Evolutionary conservation across 2,888 invertebrate genomes (phyloP), one percentile per base, ranked within the genome.

Genomic region (Trachelus troglodyta): DNA sequence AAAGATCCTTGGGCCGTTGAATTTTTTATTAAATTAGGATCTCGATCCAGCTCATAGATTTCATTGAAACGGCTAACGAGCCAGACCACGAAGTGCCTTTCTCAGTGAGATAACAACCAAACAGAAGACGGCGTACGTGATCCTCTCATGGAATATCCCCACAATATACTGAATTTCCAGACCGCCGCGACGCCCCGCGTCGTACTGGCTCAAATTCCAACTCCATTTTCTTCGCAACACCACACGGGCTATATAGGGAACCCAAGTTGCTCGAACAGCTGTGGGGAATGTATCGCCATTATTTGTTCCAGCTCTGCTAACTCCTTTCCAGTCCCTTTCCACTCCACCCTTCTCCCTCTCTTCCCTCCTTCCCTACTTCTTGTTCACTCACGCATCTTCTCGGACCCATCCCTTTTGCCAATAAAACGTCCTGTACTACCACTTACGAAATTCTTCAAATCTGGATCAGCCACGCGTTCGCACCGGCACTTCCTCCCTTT

Each of bases 251-350:
- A 35, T 37, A 74, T 75, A n/a, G 69, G 75, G n/a, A 78, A 77
- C 31, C 79, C 77, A 87, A 88, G 87, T 88, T 88, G 80, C 83
- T 81, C 71, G 83, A 88, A 85, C 88, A 87, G 86, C 88, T 89
- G 89, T 81, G 82, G 84, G 80, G 81, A 88, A 89, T 88, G 86
- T 88, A 89, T 89, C 84, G 87, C 83, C 83, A 85, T 88, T 89
- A 86, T 87, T 88, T 88, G 89, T 87, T 86, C 78, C 80, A 73
- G 77, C 78, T 80, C 77, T 81, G 82, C 80, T 82, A 76, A 81
- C 80, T 82, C 81, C 80, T 77, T 76, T 76, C 68, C 40, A 56
- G 74, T 56, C 73, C 81, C 80, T 75, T 74, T 77, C 73, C 35
- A 69, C 30, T 77, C 74, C 74, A 35, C 69, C 56, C 9, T 76